Evolutionary conservation across 1,140 invertebrate genomes (phyloP).

Genomic region (Diorhabda elongata): DNA sequence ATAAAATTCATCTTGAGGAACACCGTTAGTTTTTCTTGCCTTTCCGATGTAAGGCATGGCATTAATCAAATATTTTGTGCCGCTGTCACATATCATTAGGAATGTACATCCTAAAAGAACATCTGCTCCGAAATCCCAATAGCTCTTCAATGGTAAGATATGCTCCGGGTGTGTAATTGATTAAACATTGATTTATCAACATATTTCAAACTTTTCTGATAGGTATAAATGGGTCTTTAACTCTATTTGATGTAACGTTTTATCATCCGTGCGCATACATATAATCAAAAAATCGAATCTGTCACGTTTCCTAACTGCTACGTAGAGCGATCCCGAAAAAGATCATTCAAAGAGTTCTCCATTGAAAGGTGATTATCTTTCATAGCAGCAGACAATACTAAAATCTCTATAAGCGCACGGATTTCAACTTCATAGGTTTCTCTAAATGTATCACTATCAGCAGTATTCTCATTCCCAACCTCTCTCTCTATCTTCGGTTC

Average conservation of each 20-base stretch:
- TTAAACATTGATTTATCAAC: conserved; percentile 16
- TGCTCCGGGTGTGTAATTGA: conserved; percentile 27
- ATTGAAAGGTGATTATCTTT: too few relatives aligned
- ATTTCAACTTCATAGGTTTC: too few relatives aligned
- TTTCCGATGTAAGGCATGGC: conserved; percentile 41
- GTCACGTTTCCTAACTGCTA: conserved; percentile 28
- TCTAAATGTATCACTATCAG: too few relatives aligned
- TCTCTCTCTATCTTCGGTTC: too few relatives aligned
- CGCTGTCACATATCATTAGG: conserved; percentile 40
- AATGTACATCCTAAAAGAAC: conserved; percentile 39
- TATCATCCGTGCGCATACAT: conserved; percentile 43
- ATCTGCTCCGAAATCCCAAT: conserved; percentile 29
- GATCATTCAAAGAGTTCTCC: too few relatives aligned
- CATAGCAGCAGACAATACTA: too few relatives aligned
- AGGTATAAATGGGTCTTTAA: conserved; percentile 40
- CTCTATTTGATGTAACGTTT: conserved; percentile 29
- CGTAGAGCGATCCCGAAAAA: too few relatives aligned
- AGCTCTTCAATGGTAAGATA: conserved; percentile 34
- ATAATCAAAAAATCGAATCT: conserved; percentile 44
- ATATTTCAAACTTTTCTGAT: conserved; percentile 18
- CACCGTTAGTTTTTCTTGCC: conserved; percentile 30
- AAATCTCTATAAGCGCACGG: too few relatives aligned
- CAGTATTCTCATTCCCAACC: too few relatives aligned
- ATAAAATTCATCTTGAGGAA: conserved; percentile 35
- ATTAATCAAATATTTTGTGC: conserved; percentile 43